Evolutionary conservation across 2,797 vertebrate genomes (phyloP).

Genomic region (Neosilurus mollespiculum): DNA sequence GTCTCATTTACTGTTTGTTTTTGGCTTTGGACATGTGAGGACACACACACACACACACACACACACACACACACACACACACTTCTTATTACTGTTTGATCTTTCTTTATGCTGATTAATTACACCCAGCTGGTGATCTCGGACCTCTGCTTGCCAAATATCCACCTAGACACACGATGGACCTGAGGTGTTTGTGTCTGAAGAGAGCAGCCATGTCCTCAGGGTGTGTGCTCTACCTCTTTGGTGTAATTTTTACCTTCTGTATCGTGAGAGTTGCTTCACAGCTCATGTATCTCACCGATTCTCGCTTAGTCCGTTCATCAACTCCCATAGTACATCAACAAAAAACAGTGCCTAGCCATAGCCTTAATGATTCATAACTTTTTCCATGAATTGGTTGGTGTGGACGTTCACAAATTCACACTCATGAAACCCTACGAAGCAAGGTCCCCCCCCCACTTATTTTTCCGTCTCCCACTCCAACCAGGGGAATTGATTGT

Average conservation of each 20-base stretch:
- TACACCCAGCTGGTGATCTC: conserved; percentile 25
- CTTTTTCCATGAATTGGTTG: not conserved
- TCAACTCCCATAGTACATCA: not conserved
- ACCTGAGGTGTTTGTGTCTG: conserved; percentile 14
- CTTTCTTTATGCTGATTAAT: conserved; percentile 31
- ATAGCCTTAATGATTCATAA: not conserved
- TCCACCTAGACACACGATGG: not conserved
- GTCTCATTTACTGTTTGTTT: conserved; percentile 52
- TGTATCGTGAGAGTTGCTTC: conserved; percentile 20
- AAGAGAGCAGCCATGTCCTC: conserved; percentile 39
- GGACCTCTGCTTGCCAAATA: not conserved
- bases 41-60: not conserved
- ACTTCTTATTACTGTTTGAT: conserved; percentile 21
- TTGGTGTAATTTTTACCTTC: conserved; percentile 15
- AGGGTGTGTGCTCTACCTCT: not conserved
- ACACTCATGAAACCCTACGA: not conserved
- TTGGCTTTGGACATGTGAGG: conserved; percentile 23
- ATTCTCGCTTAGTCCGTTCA: not conserved
- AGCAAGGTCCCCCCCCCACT: not conserved
- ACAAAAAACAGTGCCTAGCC: not conserved
- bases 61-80: conserved; percentile 28
- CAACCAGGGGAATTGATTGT: conserved; percentile 42
- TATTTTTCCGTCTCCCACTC: not conserved
- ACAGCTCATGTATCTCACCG: not conserved
- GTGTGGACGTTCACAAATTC: not conserved